phyloP scores from a whole-genome alignment of 2,797 vertebrate genomes.

The Malurus splendens region DNA sequence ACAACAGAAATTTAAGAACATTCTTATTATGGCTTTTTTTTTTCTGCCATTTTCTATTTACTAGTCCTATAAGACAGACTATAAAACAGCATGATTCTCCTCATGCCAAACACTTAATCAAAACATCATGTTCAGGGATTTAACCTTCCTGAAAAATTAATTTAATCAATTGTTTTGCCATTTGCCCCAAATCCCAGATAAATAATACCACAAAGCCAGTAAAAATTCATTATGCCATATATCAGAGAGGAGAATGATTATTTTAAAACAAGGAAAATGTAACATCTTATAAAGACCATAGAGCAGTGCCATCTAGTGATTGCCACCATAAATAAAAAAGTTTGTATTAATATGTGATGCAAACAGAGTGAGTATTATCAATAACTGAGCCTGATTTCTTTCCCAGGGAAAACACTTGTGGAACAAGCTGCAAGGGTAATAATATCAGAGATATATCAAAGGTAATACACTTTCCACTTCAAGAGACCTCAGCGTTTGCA shows the following conservation, averaged over 20 bases:
- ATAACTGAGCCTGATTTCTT: background rate
- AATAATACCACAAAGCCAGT: background rate
- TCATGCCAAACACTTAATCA: background rate
- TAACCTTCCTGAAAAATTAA: background rate
- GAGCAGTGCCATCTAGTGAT: constrained; percentile 52
- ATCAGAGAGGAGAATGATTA: background rate
- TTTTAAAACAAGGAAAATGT: background rate
- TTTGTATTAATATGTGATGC: background rate
- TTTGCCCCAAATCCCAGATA: background rate
- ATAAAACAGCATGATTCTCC: background rate
- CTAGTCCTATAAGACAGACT: background rate
- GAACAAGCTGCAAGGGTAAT: background rate
- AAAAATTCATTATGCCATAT: background rate
- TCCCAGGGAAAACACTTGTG: background rate
- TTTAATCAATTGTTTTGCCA: background rate
- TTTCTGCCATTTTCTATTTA: background rate
- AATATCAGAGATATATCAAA: background rate
- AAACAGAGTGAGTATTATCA: background rate
- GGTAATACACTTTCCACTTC: background rate
- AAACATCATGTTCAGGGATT: background rate
- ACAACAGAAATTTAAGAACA: background rate
- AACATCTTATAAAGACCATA: constrained; percentile 2
- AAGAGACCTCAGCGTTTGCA: background rate
- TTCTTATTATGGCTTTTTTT: background rate
- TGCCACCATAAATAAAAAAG: background rate